Percentiles rank a stretch among this genome's conserved stretches.
These are phyloP conservation scores for Osmerus eperlanus DNA, from an alignment of 2,113 vertebrate genomes.

Conservation along the genomic window DNA sequence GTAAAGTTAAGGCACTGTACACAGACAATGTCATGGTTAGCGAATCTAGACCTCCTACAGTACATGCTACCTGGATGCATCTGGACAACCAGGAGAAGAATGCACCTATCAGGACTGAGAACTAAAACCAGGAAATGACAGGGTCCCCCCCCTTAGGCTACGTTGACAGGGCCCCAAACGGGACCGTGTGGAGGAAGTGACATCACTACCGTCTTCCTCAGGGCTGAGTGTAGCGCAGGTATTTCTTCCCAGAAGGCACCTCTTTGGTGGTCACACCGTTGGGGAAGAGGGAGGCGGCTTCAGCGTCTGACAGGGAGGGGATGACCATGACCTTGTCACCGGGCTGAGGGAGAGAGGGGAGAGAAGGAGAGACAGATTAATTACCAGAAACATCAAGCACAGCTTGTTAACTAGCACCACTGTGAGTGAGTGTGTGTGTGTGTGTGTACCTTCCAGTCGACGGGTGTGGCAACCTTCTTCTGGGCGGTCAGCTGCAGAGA, in stretches of 20 bases:
- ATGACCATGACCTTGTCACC: slow-evolving; percentile 92
- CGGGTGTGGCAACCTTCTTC: slow-evolving; percentile 92
- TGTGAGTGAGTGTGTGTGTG: neutral
- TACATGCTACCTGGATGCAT: neutral
- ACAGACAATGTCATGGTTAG: neutral
- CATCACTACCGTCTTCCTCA: slow-evolving; percentile 41
- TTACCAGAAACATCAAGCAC: neutral
- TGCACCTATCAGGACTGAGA: too few species aligned
- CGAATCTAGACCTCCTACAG: too few species aligned
- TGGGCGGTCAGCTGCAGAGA: slow-evolving; percentile 91
- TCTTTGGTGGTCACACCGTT: slow-evolving; percentile 86
- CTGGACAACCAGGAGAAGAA: too few species aligned
- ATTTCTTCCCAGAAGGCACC: slow-evolving; percentile 90
- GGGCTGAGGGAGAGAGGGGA: slow-evolving; percentile 60
- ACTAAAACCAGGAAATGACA: too few species aligned
- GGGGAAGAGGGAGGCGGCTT: slow-evolving; percentile 84
- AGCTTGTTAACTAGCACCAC: too few species aligned
- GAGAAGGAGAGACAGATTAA: neutral
- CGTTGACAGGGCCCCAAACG: too few species aligned
- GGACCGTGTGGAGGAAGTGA: neutral
- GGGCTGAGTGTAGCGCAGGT: slow-evolving; percentile 87
- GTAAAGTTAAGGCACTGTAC: slow-evolving; percentile 49
- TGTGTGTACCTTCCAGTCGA: slow-evolving; percentile 90
- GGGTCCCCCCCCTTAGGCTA: too few species aligned
- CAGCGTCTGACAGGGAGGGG: slow-evolving; percentile 83